Base-by-base conservation (phyloP, 2,113 vertebrate genomes). In the Atractosteus spatula region DNA sequence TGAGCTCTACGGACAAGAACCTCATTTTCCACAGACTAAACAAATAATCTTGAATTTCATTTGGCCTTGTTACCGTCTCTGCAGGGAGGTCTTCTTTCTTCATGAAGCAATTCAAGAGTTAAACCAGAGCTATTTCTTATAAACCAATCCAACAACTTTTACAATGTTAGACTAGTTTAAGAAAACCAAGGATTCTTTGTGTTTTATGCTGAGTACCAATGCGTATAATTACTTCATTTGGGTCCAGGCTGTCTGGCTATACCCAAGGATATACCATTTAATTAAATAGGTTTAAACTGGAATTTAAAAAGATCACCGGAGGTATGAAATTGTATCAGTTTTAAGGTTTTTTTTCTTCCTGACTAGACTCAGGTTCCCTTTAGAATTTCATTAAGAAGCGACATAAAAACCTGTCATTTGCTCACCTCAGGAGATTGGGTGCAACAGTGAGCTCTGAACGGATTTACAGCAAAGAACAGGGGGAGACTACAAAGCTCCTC, bases 241-340 rank as follows among this genome's bases (percentile, higher is more conserved):
- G 8, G 7, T 54, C 11, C 8, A 16, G 41, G 41, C 41, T 29
- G 12, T 55, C 47, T 56, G 70, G 62, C 41, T 54, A 65, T 65
- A 43, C 70, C 70, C 47, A 29, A 41, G 70, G 70, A 55, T 0
- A 11, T 11, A 45, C 51, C 54, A 41, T 12, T 72, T 72, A 66
- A 72, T 72, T 72, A 65, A 55, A 64, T 16, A 11, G 3, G 62
- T 62, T 65, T 55, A 72, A 17, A 51, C 43, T 29, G 61, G 59
- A 64, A 17, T 71, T 51, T 62, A 17, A 57, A 54, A 54, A 56
- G 62, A 71, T 71, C 7, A 29, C 29, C 0, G 13, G 17, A 65
- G 62, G 64, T 71, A 65, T 64, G 47, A 65, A 14, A 72, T 65
- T 66, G 8, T 17, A 11, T 5, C 12, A 12, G 45, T 44, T 66